Base-by-base conservation (phyloP, 2,797 vertebrate species). In the Otolemur crassicaudatus region DNA sequence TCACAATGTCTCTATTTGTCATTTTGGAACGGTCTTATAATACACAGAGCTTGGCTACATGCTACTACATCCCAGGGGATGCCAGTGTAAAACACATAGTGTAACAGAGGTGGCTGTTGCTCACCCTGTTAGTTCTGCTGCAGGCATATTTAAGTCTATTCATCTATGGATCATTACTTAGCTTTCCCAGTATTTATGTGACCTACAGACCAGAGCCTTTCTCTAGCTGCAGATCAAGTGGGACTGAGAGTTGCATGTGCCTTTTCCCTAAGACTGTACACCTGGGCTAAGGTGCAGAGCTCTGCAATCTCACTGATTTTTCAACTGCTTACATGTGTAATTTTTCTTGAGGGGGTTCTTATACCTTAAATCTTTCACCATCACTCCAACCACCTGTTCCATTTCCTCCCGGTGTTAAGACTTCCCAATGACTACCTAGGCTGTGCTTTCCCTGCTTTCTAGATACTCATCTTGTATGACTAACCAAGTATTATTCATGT, bases 71-170 rank as follows among this genome's bases (percentile, higher is more conserved):
- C 86, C 14, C 8, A 94, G 34, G 9, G 29, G 85, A 89, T 80
- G 56, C n/a, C 70, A 25, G 29, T 70, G 86, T 94, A 76, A 87
- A 91, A 87, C 72, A 82, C 94, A 92, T 88, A 87, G 77, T 94
- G 84, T 58, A 69, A 75, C 46, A 60, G 49, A 82, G 11, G 58
- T 67, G 23, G 22, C 19, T 22, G 17, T n/a, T 40, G n/a, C 12
- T 90, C 53, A 63, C 2, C 29, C 85, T 34, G 25, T 6, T 31
- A 69, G 20, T 19, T 58, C 16, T 31, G 25, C 40, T 79, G 94
- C 67, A 79, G 75, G 49, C 53, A 83, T 53, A 82, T 77, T 85
- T 69, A 65, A 73, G 40, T 49, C 20, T 85, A 23, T 40, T 90
- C 34, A 67, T 87, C 76, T 63, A 31, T 90, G 46, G n/a, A 80